A percentile compares a stretch with the other conserved stretches of the same genome.
These are phyloP conservation scores for Cacoxenus indagator DNA, from an alignment of 2,888 invertebrate genomes.

Conservation along the genomic window DNA sequence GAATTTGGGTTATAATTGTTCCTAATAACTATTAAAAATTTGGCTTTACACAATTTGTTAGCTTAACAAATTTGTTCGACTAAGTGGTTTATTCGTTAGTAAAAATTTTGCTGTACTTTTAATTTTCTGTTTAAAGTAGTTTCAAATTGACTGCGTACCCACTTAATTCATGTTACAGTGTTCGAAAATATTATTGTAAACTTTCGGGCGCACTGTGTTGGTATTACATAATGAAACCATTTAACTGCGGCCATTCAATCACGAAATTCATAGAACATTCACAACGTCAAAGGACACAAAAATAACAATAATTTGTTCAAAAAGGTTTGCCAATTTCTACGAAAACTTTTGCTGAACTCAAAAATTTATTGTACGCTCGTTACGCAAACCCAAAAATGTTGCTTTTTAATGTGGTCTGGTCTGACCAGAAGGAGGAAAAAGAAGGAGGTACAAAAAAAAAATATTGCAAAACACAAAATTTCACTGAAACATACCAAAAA, in stretches of 20 bases:
- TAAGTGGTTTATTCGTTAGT: too few relatives aligned
- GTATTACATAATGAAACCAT: not conserved
- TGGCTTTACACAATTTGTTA: too few relatives aligned
- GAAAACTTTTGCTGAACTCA: not conserved
- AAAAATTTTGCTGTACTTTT: too few relatives aligned
- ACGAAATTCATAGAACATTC: not conserved
- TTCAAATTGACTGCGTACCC: too few relatives aligned
- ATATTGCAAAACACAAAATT: not conserved
- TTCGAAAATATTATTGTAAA: not conserved
- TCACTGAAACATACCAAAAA: not conserved
- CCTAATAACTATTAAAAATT: too few relatives aligned
- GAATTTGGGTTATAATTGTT: too few relatives aligned
- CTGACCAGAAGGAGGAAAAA: too few relatives aligned
- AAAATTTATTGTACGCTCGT: not conserved
- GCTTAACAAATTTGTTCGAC: too few relatives aligned
- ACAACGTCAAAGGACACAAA: not conserved
- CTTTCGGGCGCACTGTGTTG: not conserved
- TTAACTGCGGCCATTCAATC: not conserved
- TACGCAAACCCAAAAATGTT: not conserved
- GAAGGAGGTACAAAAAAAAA: not conserved
- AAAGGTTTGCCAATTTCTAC: not conserved
- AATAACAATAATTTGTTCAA: not conserved
- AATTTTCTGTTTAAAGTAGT: too few relatives aligned
- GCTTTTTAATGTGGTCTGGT: slow-evolving; percentile 10
- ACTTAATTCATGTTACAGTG: not conserved